Evolutionary conservation across 2,113 vertebrate species (phyloP), one percentile per base, ranked within the genome.

Genomic region (Dinomys branickii): DNA sequence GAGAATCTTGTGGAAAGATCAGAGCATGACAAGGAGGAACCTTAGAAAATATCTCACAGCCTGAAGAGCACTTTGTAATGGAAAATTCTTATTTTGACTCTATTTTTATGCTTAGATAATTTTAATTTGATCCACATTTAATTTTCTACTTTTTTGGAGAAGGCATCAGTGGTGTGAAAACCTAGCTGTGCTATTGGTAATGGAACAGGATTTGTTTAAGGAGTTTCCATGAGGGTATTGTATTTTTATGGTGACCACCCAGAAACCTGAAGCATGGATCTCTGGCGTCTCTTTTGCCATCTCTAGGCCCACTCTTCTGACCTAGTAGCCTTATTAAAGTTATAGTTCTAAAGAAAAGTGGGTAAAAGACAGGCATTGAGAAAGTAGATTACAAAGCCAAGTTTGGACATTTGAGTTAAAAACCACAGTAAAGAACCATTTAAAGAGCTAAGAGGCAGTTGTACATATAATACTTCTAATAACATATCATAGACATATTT

Each of bases 31-130:
- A 94, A 88, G 63, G 58, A 93, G 67, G 54, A 67, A 33, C 92
- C 85, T 90, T 95, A 85, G 82, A 75, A 96, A 88, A 90, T 80
- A 97, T 87, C 86, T 94, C 87, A 95, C 82, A 94, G 90, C 81
- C 58, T 80, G 90, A 95, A 67, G 83, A 95, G 28, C 50, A 88
- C 92, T 97, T 97, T 97, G 97, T 97, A 98, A 97, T 95, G 78
- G 95, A 94, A 97, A 97, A 96, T 94, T 94, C 82, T 95, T 97
- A 81, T 94, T 98, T 96, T 97, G 88, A 96, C 88, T 97, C 94
- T 97, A 98, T 96, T 98, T 98, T 97, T 97, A 98, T 98, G 96
- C 95, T 98, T 96, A 98, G 90, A 94, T 98, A 96, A 96, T 98
- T 97, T 98, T 96, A 98, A 97, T 97, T 97, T 98, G 97, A 97